Conservation (phyloP, 1,140 invertebrate genomes). For the Archegozetes longisetosus region DNA sequence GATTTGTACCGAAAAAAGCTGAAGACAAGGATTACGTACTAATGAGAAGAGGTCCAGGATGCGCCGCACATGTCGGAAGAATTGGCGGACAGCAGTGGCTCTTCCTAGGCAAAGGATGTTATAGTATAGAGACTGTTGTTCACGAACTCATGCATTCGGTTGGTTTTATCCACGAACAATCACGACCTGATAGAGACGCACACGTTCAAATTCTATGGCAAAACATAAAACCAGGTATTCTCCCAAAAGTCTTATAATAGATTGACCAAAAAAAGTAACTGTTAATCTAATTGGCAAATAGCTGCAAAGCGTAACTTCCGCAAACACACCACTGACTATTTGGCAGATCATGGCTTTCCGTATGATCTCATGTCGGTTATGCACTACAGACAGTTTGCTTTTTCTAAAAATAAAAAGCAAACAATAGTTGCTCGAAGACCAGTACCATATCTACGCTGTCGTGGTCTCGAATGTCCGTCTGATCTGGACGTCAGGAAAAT, state of each 20-base stretch:
- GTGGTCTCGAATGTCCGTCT: constrained; percentile 30
- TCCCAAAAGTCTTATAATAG: neutral
- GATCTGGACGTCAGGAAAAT: constrained; percentile 33
- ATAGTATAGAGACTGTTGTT: constrained; percentile 22
- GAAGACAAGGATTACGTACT: constrained; percentile 10
- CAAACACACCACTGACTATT: constrained; percentile 18
- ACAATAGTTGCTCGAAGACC: constrained; percentile 1
- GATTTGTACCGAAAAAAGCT: constrained; percentile 11
- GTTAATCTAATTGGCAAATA: neutral
- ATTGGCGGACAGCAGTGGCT: constrained; percentile 17
- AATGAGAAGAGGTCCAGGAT: constrained; percentile 8
- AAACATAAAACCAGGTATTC: constrained; percentile 24
- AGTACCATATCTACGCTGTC: constrained; percentile 25
- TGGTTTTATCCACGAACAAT: constrained; percentile 32
- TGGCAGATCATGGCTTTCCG: constrained; percentile 19
- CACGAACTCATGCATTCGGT: constrained; percentile 29
- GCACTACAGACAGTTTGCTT: constrained; percentile 20
- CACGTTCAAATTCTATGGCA: constrained; percentile 25
- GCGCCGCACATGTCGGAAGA: constrained; percentile 16
- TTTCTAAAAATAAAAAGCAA: constrained; percentile 18
- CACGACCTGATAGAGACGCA: constrained; percentile 29
- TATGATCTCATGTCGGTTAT: constrained; percentile 19
- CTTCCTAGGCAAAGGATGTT: constrained; percentile 20
- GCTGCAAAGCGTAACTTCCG: constrained; percentile 22
- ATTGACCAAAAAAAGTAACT: neutral